Percentiles rank a stretch among this genome's conserved stretches.
phyloP scores from a whole-genome alignment of 2,888 invertebrate species.

The Zygogramma bicolorata region DNA sequence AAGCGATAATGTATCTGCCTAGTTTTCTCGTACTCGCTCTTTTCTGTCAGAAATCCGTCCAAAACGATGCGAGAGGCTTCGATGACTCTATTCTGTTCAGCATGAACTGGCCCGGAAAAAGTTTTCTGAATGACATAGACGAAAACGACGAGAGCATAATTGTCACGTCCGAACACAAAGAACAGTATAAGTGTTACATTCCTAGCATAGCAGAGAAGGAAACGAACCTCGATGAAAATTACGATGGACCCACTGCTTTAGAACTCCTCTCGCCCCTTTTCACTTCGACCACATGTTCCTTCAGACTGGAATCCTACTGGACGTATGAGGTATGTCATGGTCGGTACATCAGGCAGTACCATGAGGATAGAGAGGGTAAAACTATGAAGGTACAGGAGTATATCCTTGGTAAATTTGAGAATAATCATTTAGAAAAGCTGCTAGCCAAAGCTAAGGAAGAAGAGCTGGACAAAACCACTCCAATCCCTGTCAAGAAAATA shows the following conservation, averaged over 20 bases:
- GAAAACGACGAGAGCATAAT: slow-evolving; percentile 71
- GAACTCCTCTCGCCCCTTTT: slow-evolving; percentile 84
- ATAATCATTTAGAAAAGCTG: slow-evolving; percentile 73
- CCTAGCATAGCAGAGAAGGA: slow-evolving; percentile 75
- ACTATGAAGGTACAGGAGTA: slow-evolving; percentile 87
- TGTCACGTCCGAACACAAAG: slow-evolving; percentile 82
- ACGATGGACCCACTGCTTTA: slow-evolving; percentile 81
- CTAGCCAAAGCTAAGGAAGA: slow-evolving; percentile 68
- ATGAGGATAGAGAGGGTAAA: slow-evolving; percentile 93
- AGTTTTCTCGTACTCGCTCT: background rate
- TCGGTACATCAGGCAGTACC: slow-evolving; percentile 90
- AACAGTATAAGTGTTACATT: slow-evolving; percentile 85
- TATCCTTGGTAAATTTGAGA: slow-evolving; percentile 83
- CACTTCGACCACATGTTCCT: slow-evolving; percentile 81
- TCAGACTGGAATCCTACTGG: slow-evolving; percentile 89
- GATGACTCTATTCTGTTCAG: slow-evolving; percentile 86
- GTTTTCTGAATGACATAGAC: slow-evolving; percentile 61
- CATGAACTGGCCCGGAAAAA: slow-evolving; percentile 81
- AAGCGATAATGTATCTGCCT: background rate
- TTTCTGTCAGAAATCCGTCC: slow-evolving; percentile 23
- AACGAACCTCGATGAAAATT: slow-evolving; percentile 72
- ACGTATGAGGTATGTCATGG: slow-evolving; percentile 98
- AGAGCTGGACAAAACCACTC: slow-evolving; percentile 68
- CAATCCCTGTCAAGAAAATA: slow-evolving; percentile 76
- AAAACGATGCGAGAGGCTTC: slow-evolving; percentile 77